These are phyloP conservation scores for Trachemys scripta DNA, from an alignment of 2,113 vertebrate species.

Conservation along the genomic window DNA sequence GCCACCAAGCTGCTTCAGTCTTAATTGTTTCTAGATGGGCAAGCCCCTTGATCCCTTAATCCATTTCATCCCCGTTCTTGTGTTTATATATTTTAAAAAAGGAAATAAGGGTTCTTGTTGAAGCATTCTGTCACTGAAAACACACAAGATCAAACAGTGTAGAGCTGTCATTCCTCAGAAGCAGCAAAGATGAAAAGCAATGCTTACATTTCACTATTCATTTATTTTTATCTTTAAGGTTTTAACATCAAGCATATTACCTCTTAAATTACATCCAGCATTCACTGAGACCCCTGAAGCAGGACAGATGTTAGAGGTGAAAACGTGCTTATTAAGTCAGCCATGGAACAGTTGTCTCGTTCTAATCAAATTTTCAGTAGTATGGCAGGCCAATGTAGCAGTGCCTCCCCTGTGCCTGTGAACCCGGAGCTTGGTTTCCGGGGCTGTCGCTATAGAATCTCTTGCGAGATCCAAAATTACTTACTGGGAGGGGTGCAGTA, in stretches of 20 bases:
- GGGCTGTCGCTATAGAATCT: background rate
- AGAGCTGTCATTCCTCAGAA: fast-evolving
- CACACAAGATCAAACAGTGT: background rate
- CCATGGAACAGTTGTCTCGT: background rate
- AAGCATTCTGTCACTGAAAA: background rate
- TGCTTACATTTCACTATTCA: background rate
- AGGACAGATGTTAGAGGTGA: background rate
- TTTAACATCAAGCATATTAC: fast-evolving
- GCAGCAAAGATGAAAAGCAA: background rate
- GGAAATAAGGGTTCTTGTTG: background rate
- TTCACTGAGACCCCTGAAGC: background rate
- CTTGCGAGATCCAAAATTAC: background rate
- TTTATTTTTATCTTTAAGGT: background rate
- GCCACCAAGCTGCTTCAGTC: background rate
- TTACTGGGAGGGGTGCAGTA: background rate
- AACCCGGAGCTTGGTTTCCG: background rate
- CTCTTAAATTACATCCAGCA: background rate
- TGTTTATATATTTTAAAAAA: background rate
- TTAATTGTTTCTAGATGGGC: background rate
- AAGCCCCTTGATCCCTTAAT: background rate
- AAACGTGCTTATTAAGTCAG: background rate
- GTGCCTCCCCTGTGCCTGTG: background rate
- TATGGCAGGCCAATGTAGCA: background rate
- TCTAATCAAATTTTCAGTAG: background rate
- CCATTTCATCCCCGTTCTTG: background rate